A percentile compares a stretch with the other conserved stretches of the same genome.
Conservation (phyloP, 2,113 vertebrate species). For the Muntiacus muntjak region DNA sequence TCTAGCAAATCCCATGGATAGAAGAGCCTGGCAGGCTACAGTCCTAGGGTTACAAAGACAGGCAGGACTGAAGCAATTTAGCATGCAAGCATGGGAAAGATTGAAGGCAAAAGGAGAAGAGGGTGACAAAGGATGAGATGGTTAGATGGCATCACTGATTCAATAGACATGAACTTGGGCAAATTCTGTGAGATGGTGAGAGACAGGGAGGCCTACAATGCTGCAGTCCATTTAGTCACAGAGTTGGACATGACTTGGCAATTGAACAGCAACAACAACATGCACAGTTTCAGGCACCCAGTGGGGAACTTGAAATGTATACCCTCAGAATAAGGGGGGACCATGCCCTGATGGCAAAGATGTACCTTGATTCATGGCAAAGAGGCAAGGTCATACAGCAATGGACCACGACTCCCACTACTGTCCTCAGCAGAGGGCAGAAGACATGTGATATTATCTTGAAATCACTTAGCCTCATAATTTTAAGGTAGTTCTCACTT, state of each 20-base stretch:
- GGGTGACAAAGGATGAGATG: not conserved
- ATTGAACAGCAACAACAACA: not conserved
- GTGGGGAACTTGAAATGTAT: not conserved
- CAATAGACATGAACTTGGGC: not conserved
- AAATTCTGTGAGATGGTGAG: not conserved
- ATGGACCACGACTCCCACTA: accelerated
- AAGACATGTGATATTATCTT: not conserved
- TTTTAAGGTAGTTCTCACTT: not conserved
- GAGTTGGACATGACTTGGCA: not conserved
- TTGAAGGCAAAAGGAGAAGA: not conserved
- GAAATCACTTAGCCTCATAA: not conserved
- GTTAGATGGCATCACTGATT: not conserved
- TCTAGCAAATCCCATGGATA: not conserved
- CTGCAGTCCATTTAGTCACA: not conserved
- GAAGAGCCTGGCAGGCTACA: not conserved
- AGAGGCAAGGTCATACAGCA: not conserved
- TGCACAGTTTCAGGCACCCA: not conserved
- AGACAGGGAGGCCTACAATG: not conserved
- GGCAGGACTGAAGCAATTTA: not conserved
- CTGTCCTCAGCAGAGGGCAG: not conserved
- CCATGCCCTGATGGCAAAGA: not conserved
- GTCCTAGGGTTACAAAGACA: not conserved
- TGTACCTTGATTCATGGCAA: not conserved
- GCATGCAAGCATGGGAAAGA: not conserved
- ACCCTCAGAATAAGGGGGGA: not conserved